These are phyloP conservation scores for Muraenolepis orangiensis DNA, from an alignment of 2,797 vertebrate genomes.

Conservation along the genomic window DNA sequence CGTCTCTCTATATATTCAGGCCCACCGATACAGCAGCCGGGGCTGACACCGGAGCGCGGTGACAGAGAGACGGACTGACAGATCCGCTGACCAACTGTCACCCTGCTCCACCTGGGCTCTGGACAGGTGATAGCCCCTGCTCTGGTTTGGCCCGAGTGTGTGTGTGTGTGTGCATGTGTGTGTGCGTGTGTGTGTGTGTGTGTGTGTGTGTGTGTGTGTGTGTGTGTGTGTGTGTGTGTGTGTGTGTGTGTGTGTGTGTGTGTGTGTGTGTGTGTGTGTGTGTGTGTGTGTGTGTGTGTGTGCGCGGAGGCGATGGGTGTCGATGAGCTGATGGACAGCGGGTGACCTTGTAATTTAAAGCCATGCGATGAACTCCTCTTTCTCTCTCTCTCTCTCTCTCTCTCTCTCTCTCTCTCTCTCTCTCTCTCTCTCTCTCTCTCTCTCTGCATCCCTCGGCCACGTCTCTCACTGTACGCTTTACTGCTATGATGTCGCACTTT, in stretches of 20 bases:
- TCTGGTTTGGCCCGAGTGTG: background rate
- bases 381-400: background rate
- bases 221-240: constrained; percentile 7
- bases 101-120: constrained; percentile 14
- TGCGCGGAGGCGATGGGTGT: constrained; percentile 7
- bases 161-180: background rate
- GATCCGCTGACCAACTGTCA: constrained; percentile 14
- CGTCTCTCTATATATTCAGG: constrained; percentile 57
- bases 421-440: background rate
- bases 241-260: constrained; percentile 6
- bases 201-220: constrained; percentile 4
- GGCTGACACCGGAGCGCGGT: constrained; percentile 42
- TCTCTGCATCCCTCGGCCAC: background rate
- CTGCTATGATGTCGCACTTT: background rate
- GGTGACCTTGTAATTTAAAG: constrained; percentile 15
- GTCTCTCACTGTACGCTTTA: background rate
- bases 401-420: background rate
- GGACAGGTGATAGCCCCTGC: constrained; percentile 8
- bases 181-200: constrained; percentile 7
- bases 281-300: background rate
- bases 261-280: background rate
- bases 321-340: background rate
- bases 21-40: constrained; percentile 55
- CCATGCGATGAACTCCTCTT: background rate
- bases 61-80: constrained; percentile 26